Base-by-base conservation (phyloP, 2,113 vertebrate genomes). In the Oreochromis tanganicae region DNA sequence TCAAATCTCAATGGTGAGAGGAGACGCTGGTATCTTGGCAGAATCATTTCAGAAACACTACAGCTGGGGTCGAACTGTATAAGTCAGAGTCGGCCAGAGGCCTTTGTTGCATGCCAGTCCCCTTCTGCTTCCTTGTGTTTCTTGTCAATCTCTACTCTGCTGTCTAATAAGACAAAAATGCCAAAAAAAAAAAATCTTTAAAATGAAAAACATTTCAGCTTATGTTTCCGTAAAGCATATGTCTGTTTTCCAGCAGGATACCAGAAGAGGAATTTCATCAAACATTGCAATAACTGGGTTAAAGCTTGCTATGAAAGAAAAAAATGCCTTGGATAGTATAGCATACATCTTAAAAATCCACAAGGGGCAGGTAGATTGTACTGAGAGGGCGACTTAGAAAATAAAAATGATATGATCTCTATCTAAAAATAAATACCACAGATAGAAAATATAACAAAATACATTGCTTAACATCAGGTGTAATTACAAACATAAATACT, bases 401-500 rank as follows among this genome's bases (percentile, higher is more conserved):
- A 48, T 84, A 86, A 86, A 89, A 89, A 93, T 73, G 29, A 94
- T 88, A 95, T 90, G 92, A 95, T 83, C 78, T 95, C 93, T 95
- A 95, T 91, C 94, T 96, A 95, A 91, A 97, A 96, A 97, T 96
- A 97, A 97, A 97, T 96, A 96, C 95, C 96, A 96, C 95, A 96
- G 94, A 95, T 95, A 95, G 91, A 95, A 95, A 95, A 96, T 93
- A 95, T 91, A 95, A 95, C 89, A 96, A 95, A 94, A 95, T 94
- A 93, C 91, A 93, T 94, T 87, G 90, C 91, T 95, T 94, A 95
- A 91, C 88, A 87, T 95, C 91, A 88, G 90, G 91, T 95, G 95
- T 96, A 96, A 96, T 96, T 96, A 96, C 96, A 97, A 95, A 96
- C 94, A 96, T 96, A 96, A 96, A 97, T 96, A 96, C 90, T 94